Evolutionary conservation across 2,113 vertebrate genomes (phyloP).

Genomic region (Hirundichthys speculiger): DNA sequence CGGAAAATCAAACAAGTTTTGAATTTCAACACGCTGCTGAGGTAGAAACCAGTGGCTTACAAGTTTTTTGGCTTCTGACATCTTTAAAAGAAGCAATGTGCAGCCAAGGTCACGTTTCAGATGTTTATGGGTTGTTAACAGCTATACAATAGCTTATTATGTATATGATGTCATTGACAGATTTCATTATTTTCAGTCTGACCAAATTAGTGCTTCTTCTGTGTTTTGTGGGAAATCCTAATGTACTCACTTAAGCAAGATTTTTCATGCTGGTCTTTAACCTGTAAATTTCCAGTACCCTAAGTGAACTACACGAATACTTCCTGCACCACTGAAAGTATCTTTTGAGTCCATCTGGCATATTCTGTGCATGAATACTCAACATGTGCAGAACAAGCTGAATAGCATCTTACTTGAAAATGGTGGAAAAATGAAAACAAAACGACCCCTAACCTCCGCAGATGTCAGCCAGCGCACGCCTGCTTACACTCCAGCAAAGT

Average conservation of each 20-base stretch:
- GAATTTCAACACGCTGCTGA: conserved; percentile 2
- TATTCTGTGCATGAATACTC: conserved; percentile 32
- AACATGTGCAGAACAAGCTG: conserved; percentile 28
- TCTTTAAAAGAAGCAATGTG: background rate
- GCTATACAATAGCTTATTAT: background rate
- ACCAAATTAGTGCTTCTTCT: too few species aligned
- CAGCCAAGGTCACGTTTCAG: background rate
- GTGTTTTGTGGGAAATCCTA: background rate
- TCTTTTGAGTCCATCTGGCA: conserved; percentile 20
- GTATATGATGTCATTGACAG: too few species aligned
- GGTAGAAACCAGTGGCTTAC: background rate
- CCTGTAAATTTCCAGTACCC: too few species aligned
- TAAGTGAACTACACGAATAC: background rate
- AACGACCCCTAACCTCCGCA: conserved; percentile 42
- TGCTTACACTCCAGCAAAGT: conserved; percentile 39
- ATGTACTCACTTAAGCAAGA: background rate
- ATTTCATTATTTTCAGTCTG: too few species aligned
- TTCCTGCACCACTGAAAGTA: background rate
- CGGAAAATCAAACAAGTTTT: background rate
- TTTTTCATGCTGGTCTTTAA: too few species aligned
- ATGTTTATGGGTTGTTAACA: background rate
- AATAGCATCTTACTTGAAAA: conserved; percentile 26
- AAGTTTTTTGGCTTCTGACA: background rate
- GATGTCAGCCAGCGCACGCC: conserved; percentile 47
- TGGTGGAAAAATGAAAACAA: conserved; percentile 45